Evolutionary conservation across 2,113 vertebrate genomes (phyloP).

Genomic region (Halichoeres trimaculatus): DNA sequence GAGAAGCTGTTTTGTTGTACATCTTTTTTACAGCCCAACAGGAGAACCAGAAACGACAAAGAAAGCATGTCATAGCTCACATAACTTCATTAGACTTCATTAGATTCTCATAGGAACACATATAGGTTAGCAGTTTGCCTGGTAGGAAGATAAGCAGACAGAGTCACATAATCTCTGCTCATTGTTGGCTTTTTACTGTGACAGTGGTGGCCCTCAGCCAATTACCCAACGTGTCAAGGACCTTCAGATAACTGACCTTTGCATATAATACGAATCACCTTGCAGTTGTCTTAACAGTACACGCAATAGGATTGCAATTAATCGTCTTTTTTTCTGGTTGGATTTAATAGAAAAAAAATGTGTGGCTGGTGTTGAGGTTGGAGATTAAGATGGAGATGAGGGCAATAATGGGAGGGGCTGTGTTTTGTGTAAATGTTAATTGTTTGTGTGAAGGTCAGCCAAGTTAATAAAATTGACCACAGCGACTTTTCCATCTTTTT

Average conservation of each 20-base stretch:
- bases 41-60: neutral
- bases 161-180: constrained; percentile 45
- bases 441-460: constrained; percentile 87
- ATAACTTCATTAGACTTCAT: constrained; percentile 4
- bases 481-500: constrained; percentile 70
- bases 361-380: constrained; percentile 34
- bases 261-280: constrained; percentile 51
- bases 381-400: constrained; percentile 68
- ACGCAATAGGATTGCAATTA: constrained; percentile 26
- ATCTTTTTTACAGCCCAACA: too few species aligned
- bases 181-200: constrained; percentile 41
- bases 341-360: constrained; percentile 6
- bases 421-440: constrained; percentile 90
- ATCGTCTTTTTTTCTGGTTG: constrained; percentile 29
- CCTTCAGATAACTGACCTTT: constrained; percentile 56
- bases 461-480: constrained; percentile 84
- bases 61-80: neutral
- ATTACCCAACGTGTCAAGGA: constrained; percentile 51
- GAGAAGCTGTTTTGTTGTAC: too few species aligned
- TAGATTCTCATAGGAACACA: neutral
- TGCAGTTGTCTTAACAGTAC: constrained; percentile 43
- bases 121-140: neutral
- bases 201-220: constrained; percentile 40
- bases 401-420: constrained; percentile 68
- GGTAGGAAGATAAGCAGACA: constrained; percentile 18